Conservation (phyloP, 1,140 invertebrate genomes). For the Eriocheir sinensis region DNA sequence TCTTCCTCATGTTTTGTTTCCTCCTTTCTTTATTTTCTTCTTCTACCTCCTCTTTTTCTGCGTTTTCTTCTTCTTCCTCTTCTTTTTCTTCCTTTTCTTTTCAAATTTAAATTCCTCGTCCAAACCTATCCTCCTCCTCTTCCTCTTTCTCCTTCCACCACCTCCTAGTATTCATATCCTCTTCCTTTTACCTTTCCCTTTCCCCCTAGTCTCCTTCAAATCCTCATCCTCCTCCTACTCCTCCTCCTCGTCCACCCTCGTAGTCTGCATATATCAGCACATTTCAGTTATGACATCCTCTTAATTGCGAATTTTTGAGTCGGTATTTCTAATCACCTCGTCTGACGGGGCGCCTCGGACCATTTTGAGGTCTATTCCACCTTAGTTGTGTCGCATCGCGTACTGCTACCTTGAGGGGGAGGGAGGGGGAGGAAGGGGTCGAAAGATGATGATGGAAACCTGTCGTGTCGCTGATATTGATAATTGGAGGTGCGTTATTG, state of each 20-base stretch:
- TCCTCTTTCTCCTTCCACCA: neutral
- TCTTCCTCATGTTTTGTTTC: neutral
- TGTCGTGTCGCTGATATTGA: neutral
- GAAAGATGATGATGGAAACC: neutral
- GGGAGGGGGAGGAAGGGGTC: neutral
- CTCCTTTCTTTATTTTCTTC: neutral
- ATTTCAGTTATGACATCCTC: constrained; percentile 72
- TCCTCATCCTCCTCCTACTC: constrained; percentile 35
- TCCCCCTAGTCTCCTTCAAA: neutral
- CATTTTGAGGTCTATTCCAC: neutral
- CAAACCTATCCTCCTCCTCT: neutral
- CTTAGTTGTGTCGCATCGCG: neutral
- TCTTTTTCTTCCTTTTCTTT: neutral
- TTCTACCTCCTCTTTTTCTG: neutral
- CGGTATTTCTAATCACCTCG: constrained; percentile 68
- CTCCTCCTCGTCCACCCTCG: constrained; percentile 21
- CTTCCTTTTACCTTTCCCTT: neutral
- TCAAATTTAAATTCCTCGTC: neutral
- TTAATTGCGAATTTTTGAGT: constrained; percentile 69
- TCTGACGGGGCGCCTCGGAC: constrained; percentile 42
- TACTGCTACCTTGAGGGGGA: neutral
- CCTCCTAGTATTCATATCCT: neutral
- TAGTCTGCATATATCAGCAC: constrained; percentile 61
- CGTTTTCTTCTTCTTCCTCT: neutral
- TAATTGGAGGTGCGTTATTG: constrained; percentile 3